These are phyloP conservation scores for Octomys mimax DNA, from an alignment of 2,797 vertebrate species.

Conservation along the genomic window DNA sequence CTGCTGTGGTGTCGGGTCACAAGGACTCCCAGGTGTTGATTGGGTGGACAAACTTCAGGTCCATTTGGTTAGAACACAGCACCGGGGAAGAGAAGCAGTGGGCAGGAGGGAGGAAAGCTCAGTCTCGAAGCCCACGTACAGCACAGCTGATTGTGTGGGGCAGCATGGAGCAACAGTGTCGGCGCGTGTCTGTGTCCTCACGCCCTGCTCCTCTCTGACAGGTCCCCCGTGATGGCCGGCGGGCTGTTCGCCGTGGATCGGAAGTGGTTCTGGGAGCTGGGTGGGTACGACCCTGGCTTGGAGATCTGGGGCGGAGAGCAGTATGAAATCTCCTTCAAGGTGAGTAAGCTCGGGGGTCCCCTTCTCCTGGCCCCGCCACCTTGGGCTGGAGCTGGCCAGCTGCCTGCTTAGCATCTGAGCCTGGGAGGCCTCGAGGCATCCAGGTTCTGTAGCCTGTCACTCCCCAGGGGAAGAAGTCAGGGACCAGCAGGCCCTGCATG, in stretches of 20 bases:
- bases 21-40: background rate
- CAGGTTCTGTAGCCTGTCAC: background rate
- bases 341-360: slow-evolving; percentile 87
- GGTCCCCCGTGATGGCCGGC: slow-evolving; percentile 99
- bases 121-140: background rate
- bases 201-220: slow-evolving; percentile 79
- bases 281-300: slow-evolving; percentile 97
- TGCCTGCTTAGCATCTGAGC: background rate
- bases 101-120: background rate
- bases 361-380: slow-evolving; percentile 3
- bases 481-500: background rate
- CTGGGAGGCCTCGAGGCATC: background rate
- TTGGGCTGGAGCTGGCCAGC: background rate
- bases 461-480: background rate
- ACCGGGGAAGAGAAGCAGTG: background rate
- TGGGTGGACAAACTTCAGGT: background rate
- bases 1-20: background rate
- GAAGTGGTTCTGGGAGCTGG: slow-evolving; percentile 99
- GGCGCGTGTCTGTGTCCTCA: background rate
- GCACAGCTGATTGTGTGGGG: no score
- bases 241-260: slow-evolving; percentile 98
- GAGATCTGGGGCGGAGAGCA: slow-evolving; percentile 99
- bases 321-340: slow-evolving; percentile 99
- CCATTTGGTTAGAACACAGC: background rate
- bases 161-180: accelerated